These are phyloP conservation scores for Solen grandis DNA, from an alignment of 1,140 invertebrate species.

Conservation along the genomic window DNA sequence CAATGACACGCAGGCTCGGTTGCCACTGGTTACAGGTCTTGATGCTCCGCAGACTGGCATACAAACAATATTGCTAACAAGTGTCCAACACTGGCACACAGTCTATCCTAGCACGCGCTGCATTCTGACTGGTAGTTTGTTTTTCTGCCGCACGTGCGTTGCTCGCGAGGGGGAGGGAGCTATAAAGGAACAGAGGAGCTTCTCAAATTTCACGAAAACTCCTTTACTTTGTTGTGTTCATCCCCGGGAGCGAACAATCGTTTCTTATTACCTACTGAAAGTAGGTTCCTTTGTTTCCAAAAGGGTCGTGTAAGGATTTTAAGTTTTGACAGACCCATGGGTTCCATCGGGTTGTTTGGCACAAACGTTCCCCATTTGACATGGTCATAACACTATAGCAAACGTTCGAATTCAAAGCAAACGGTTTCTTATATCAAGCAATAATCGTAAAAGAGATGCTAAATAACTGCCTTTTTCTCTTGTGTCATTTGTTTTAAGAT, in stretches of 20 bases:
- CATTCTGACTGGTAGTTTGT: conserved; percentile 53
- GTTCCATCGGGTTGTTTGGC: neutral
- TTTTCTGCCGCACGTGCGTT: conserved; percentile 45
- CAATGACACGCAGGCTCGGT: conserved; percentile 44
- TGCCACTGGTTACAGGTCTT: conserved; percentile 52
- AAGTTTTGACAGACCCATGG: too few species aligned
- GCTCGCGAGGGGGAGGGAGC: conserved; percentile 52
- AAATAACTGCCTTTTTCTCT: too few species aligned
- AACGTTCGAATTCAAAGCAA: too few species aligned
- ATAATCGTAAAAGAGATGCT: too few species aligned
- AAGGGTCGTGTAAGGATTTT: neutral
- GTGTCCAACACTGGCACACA: conserved; percentile 37
- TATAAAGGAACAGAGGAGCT: conserved; percentile 18
- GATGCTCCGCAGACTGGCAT: conserved; percentile 47
- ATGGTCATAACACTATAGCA: too few species aligned
- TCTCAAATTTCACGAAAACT: conserved; percentile 51
- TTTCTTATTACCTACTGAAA: neutral
- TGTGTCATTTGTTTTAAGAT: too few species aligned
- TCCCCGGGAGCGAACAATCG: conserved; percentile 4
- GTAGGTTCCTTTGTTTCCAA: neutral
- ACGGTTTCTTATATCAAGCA: too few species aligned
- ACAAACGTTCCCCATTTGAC: neutral
- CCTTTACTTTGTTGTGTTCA: conserved; percentile 5
- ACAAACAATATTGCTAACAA: conserved; percentile 54
- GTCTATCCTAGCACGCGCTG: conserved; percentile 34